Base-by-base conservation (phyloP, 2,888 invertebrate genomes). In the Idaea biselata region DNA sequence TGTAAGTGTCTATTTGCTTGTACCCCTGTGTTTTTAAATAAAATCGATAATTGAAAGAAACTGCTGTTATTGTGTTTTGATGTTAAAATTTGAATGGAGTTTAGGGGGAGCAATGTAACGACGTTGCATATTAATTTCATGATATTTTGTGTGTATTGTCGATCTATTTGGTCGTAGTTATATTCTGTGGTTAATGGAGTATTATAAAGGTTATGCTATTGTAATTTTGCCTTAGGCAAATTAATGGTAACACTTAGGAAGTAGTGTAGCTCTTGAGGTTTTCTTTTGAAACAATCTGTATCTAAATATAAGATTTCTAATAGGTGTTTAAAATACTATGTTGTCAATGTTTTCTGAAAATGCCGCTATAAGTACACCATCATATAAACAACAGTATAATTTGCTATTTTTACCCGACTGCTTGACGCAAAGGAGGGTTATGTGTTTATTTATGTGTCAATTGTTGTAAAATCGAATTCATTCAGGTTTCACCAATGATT, bases 1-100 rank as follows among this genome's bases (percentile, higher is more conserved):
- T 72, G 65, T 89, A 89, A 88, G 87, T 79, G 76, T 81, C 81
- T 75, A 82, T 72, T 81, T 81, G 81, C 76, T 78, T 87, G 81
- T 84, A 84, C 79, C 76, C 77, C 78, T 71, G 77, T 73, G 71
- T 74, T 80, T 73, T 73, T 79, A 77, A 86, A 86, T 82, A 82
- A 83, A 85, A 75, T 75, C 72, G 73, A 73, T 73, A 79, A 73
- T 75, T 73, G 65, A 75, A 58, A 73, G 77, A 78, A 65, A 60
- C 59, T 64, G 55, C 63, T 70, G 66, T 70, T 70, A 63, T 63
- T 56, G 14, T 56, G 16, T 56, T 16, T 55, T 55, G 16, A 17
- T 56, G 56, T 56, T 56, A 1, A 44, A 44, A 44, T 44, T 44
- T 11, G 32, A 32, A 1, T 11, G 32, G 7, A 32, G 32, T 32